phyloP scores from a whole-genome alignment of 2,888 invertebrate genomes.

The Dryobotodes eremita region DNA sequence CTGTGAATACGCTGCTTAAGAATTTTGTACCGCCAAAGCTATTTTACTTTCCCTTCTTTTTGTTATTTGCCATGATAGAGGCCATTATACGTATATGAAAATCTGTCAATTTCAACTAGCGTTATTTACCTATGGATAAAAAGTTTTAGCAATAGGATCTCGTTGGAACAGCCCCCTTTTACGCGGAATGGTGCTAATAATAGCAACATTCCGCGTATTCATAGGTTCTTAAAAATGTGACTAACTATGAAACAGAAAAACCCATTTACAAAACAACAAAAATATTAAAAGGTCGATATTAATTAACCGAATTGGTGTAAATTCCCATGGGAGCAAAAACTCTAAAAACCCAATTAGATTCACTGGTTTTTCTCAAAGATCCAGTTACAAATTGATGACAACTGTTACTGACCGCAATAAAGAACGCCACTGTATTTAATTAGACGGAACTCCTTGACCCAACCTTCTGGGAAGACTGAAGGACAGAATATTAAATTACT shows the following conservation, averaged over 20 bases:
- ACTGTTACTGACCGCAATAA: background rate
- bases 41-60: background rate
- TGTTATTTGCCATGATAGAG: background rate
- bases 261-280: background rate
- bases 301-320: background rate
- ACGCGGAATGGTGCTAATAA: background rate
- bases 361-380: background rate
- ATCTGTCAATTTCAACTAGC: background rate
- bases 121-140: background rate
- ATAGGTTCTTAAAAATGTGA: background rate
- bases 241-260: background rate
- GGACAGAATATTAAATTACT: background rate
- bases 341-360: background rate
- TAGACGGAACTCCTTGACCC: background rate
- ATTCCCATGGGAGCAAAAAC: constrained; percentile 1
- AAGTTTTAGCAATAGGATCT: background rate
- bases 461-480: background rate
- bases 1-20: background rate
- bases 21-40: background rate
- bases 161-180: background rate
- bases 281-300: background rate
- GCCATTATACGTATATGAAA: background rate
- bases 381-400: background rate
- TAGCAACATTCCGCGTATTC: background rate
- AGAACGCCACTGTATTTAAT: background rate